These are phyloP conservation scores for Drosophila melanica DNA, from an alignment of 1,140 invertebrate genomes.

Conservation along the genomic window DNA sequence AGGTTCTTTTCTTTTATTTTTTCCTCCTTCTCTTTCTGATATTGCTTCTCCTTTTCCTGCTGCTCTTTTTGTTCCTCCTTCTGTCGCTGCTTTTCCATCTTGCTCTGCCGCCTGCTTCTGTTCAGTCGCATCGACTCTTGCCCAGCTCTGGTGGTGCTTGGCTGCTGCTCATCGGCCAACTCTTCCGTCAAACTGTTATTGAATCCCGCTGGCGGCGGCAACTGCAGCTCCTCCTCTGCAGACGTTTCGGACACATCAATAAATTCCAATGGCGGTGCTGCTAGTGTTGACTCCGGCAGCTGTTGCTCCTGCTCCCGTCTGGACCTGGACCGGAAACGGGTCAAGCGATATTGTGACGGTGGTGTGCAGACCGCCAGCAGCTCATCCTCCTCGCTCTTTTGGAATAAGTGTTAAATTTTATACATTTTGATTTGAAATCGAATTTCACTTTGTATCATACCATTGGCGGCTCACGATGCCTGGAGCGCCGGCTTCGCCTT, in stretches of 20 bases:
- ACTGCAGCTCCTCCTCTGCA: not conserved
- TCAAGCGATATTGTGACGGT: conserved; percentile 10
- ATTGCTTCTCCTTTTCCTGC: not conserved
- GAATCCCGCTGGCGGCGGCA: not conserved
- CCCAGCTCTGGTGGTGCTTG: conserved; percentile 45
- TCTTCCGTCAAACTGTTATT: no score
- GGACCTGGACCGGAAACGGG: not conserved
- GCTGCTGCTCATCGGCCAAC: conserved; percentile 23
- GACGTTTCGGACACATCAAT: conserved; percentile 2
- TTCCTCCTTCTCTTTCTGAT: not conserved
- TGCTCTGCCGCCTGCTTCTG: not conserved
- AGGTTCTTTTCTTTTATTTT: not conserved
- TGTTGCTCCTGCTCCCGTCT: not conserved
- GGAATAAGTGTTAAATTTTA: not conserved
- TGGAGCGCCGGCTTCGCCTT: not conserved
- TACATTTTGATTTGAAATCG: not conserved
- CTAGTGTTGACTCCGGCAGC: not conserved
- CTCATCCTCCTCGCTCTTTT: conserved; percentile 22
- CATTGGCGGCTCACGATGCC: not conserved
- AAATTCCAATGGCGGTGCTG: not conserved
- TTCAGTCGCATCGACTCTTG: not conserved
- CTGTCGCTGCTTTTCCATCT: not conserved
- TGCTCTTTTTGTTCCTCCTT: not conserved
- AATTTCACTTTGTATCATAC: not conserved
- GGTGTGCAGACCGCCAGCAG: conserved; percentile 19